Percentiles rank a stretch among this genome's conserved stretches.
phyloP scores from a whole-genome alignment of 2,888 invertebrate species.

The Plagiodera versicolora region DNA sequence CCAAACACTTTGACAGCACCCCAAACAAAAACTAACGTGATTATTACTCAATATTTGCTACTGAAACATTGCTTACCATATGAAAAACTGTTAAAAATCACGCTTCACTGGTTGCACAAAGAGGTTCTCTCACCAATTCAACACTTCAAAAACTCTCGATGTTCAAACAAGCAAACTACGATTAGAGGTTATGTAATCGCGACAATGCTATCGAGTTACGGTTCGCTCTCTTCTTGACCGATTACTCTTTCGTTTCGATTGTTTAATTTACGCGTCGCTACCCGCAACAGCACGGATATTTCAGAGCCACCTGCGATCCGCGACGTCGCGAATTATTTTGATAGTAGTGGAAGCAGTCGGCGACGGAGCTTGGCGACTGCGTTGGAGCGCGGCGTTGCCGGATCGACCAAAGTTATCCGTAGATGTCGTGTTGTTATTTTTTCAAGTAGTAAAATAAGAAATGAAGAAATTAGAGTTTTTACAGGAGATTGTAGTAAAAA shows the following conservation, averaged over 20 bases:
- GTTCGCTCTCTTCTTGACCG: not conserved
- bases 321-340: conserved; percentile 25
- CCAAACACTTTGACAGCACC: too few species aligned
- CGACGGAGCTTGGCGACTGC: not conserved
- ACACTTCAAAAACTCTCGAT: not conserved
- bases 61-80: conserved; percentile 12
- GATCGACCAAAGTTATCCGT: not conserved
- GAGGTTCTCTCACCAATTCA: not conserved
- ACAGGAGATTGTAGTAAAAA: too few species aligned
- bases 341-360: conserved; percentile 12
- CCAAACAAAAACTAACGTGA: too few species aligned
- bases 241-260: not conserved
- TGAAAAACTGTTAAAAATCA: not conserved
- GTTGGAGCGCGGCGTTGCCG: conserved; percentile 15
- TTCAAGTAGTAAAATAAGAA: too few species aligned
- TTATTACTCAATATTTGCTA: too few species aligned
- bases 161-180: not conserved
- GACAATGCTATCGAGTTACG: conserved; percentile 5
- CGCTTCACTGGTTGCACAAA: not conserved
- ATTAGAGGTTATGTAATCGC: conserved; percentile 3
- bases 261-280: not conserved
- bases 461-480: too few species aligned
- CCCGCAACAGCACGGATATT: conserved; percentile 11
- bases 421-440: not conserved
- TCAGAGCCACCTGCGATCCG: conserved; percentile 20